Conservation (phyloP, 1,140 invertebrate species). For the Thalassaphorura encarpata region DNA sequence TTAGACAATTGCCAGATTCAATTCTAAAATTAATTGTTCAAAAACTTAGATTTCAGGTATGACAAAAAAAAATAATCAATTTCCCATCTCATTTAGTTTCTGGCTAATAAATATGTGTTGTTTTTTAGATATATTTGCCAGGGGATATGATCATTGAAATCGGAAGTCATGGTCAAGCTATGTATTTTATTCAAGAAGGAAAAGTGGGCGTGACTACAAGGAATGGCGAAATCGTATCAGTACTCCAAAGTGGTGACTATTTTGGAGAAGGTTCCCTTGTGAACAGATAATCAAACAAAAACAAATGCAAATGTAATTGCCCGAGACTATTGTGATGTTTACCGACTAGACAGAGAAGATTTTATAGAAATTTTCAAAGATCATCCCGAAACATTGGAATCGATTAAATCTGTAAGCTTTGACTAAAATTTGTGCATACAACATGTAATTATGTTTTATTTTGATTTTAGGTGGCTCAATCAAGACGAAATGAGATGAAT, state of each 20-base stretch:
- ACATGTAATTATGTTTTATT: no score
- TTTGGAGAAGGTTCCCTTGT: conserved; percentile 17
- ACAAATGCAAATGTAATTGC: background rate
- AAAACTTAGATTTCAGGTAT: conserved; percentile 3
- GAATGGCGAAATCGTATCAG: background rate
- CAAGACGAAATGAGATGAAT: no score
- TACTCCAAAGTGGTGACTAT: conserved; percentile 10
- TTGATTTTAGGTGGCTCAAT: no score
- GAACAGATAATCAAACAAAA: conserved; percentile 10
- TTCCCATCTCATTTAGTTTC: no score
- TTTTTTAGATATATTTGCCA: conserved; percentile 11
- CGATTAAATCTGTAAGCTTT: no score
- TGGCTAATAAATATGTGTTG: background rate
- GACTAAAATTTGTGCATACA: no score
- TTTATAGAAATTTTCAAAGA: background rate
- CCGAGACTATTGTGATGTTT: background rate
- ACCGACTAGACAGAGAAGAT: background rate
- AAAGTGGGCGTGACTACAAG: conserved; percentile 5
- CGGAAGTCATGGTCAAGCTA: conserved; percentile 3
- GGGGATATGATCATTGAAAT: conserved; percentile 11
- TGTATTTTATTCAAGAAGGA: conserved; percentile 21
- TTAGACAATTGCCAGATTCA: conserved; percentile 1
- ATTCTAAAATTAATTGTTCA: conserved; percentile 13
- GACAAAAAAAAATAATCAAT: background rate
- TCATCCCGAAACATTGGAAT: conserved; percentile 1